These are phyloP conservation scores for Ursus arctos DNA, from an alignment of 2,113 vertebrate species.

Conservation along the genomic window DNA sequence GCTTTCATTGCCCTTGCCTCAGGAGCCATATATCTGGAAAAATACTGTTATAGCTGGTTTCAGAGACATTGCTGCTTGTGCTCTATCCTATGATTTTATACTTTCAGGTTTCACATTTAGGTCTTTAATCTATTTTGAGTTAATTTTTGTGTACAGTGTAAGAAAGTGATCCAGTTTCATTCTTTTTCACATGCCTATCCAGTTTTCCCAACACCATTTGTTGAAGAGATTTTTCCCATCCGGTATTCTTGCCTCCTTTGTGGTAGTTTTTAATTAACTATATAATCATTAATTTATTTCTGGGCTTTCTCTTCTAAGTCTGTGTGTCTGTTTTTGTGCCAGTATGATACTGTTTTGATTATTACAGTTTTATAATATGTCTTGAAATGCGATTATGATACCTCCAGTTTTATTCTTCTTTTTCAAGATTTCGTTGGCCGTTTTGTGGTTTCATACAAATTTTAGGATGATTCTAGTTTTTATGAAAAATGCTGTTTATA, in stretches of 20 bases:
- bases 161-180: neutral
- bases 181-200: neutral
- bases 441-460: neutral
- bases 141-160: neutral
- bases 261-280: neutral
- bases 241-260: neutral
- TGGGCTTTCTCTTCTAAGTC: neutral
- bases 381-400: neutral
- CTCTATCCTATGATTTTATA: neutral
- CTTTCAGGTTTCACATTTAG: neutral
- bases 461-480: neutral
- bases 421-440: neutral
- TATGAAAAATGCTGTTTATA: neutral
- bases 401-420: neutral
- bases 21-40: neutral
- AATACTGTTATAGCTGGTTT: neutral
- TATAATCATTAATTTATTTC: neutral
- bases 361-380: neutral
- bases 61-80: neutral
- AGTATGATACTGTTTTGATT: neutral
- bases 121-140: neutral
- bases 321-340: neutral
- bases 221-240: neutral
- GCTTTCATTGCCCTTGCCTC: neutral
- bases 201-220: neutral